phyloP scores from a whole-genome alignment of 2,113 vertebrate species.

The Tachysurus fulvidraco region DNA sequence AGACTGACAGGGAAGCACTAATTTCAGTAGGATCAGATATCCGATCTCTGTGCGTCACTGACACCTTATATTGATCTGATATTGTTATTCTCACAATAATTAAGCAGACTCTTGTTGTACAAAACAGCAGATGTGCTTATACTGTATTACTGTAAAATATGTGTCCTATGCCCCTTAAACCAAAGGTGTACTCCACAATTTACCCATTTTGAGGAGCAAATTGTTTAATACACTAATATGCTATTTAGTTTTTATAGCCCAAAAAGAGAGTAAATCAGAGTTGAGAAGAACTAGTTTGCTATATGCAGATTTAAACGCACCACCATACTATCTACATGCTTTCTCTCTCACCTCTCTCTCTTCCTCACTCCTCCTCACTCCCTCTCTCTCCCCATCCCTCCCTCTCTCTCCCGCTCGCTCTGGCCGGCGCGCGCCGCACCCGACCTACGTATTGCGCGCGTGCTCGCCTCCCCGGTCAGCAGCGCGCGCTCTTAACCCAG shows the following conservation, averaged over 20 bases:
- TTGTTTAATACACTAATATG: neutral
- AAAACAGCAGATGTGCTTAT: neutral
- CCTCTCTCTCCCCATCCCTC: neutral
- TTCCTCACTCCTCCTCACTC: neutral
- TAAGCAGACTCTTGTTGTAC: neutral
- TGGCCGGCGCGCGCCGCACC: neutral
- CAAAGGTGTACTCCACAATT: neutral
- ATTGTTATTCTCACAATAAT: neutral
- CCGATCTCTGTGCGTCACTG: neutral
- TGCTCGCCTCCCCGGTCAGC: neutral
- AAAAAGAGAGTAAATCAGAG: neutral
- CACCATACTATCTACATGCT: neutral
- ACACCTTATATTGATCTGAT: slow-evolving; percentile 4
- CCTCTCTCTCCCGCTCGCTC: neutral
- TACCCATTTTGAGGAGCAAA: neutral
- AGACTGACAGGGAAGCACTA: neutral
- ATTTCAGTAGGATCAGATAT: neutral
- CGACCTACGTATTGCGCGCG: neutral
- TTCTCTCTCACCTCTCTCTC: neutral
- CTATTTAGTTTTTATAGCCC: neutral
- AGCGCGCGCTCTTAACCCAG: neutral
- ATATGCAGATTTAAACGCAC: neutral
- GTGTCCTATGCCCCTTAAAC: neutral
- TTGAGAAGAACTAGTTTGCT: neutral
- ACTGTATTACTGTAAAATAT: neutral